Evolutionary conservation across 2,797 vertebrate species (phyloP), one percentile per base, ranked within the genome.

Genomic region (Pachyuromys duprasi): DNA sequence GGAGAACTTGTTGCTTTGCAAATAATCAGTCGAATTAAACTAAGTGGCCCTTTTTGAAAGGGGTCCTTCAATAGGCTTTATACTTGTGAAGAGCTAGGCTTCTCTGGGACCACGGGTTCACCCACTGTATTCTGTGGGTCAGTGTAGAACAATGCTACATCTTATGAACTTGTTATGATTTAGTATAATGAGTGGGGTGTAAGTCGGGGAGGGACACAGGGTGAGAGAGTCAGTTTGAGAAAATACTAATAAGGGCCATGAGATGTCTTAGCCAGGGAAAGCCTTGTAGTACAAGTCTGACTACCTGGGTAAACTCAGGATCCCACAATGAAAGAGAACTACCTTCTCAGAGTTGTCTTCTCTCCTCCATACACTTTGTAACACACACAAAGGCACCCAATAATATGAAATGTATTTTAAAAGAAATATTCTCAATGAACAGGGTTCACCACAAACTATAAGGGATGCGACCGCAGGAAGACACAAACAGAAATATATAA

Each of bases 11-110:
- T 93, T 95, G 84, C 75, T 96, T 96, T 92, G 95, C 36, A 93
- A 94, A 96, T 94, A 86, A 92, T 95, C 96, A 94, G 57, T 93
- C 89, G 95, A 93, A 95, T 92, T 89, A 91, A 92, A 72, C 53
- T 82, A 95, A 94, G 39, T 45, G 62, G 15, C n/a, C 42, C 95
- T 93, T 89, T 93, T 91, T 57, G 42, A 88, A 97, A 87, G 65
- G 9, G 28, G 20, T 92, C 65, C 63, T 90, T 55, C 62, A 88
- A 86, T 42, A 24, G 82, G 70, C 67, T 49, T 8, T 67, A 53
- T 4, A 33, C 65, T 83, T 49, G 8, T 45, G 14, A 95, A 92
- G 63, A 88, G 24, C 33, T 7, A 22, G 53, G 55, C 36, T 89
- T 83, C 45, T 13, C 45, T 86, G 33, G 36, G 15, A 49, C 83